Percentiles rank a stretch among this genome's conserved stretches.
phyloP scores from a whole-genome alignment of 92 coral and sea anemone species.

The Umimayanthus kanabou region DNA sequence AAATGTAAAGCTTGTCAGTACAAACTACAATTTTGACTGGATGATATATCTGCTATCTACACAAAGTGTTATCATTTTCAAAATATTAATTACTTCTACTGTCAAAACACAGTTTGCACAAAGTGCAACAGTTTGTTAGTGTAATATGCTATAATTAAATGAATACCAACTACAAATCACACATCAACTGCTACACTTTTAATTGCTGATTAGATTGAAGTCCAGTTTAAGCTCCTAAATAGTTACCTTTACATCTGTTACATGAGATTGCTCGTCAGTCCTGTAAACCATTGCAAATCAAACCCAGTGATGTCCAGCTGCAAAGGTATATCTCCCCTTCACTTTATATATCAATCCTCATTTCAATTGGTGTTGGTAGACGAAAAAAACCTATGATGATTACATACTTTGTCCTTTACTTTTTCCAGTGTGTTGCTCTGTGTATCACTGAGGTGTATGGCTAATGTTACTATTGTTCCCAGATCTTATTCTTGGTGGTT shows the following conservation, averaged over 20 bases:
- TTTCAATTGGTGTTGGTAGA: background rate
- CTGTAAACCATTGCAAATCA: slow-evolving; percentile 12
- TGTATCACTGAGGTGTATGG: background rate
- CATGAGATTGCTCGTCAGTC: slow-evolving; percentile 8
- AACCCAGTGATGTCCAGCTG: background rate
- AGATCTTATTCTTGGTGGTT: background rate
- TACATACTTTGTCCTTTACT: background rate
- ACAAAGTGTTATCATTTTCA: background rate
- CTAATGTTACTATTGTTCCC: background rate
- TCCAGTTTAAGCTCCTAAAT: background rate
- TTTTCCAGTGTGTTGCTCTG: background rate
- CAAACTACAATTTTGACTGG: background rate
- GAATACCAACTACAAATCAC: background rate
- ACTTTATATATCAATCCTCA: background rate
- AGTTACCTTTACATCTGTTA: slow-evolving; percentile 6
- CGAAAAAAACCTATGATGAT: no score
- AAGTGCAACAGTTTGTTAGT: background rate
- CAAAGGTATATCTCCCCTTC: no score
- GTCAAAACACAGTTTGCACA: background rate
- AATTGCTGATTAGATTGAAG: background rate
- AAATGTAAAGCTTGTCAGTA: no score
- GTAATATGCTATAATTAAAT: no score
- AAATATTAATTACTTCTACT: background rate
- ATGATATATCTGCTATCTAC: no score
- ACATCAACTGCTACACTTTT: background rate